Evolutionary conservation across 1,140 invertebrate species (phyloP).

Genomic region (Drosophila kanapiae): DNA sequence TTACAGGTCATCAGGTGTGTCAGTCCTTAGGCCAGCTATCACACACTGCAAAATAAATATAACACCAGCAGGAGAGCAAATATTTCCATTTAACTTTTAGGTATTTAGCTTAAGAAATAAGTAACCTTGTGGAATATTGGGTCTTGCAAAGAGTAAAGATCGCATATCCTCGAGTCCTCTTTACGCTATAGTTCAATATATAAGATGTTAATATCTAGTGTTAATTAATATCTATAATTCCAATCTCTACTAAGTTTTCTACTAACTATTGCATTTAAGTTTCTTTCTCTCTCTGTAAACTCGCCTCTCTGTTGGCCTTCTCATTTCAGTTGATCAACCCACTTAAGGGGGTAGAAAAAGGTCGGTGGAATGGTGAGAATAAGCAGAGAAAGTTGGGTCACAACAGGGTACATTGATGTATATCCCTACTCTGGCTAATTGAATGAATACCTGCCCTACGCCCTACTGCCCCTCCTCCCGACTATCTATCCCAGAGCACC

Average conservation of each 20-base stretch:
- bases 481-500: neutral
- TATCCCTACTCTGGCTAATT: constrained; percentile 75
- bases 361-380: neutral
- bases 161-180: too few species aligned
- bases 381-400: constrained; percentile 8
- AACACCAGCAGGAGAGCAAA: neutral
- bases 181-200: too few species aligned
- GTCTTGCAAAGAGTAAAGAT: too few species aligned
- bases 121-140: neutral
- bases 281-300: constrained; percentile 4
- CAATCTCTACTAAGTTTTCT: too few species aligned
- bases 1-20: constrained; percentile 47
- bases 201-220: too few species aligned
- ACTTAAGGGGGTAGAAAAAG: constrained; percentile 15
- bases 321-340: constrained; percentile 37
- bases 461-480: too few species aligned
- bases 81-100: neutral
- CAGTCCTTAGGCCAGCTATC: neutral
- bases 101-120: neutral
- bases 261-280: too few species aligned
- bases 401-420: constrained; percentile 58
- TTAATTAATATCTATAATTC: too few species aligned
- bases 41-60: neutral
- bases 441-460: constrained; percentile 44
- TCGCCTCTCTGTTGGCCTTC: neutral